These are phyloP conservation scores for Gobiocypris rarus DNA, from an alignment of 2,113 vertebrate genomes.

Conservation along the genomic window DNA sequence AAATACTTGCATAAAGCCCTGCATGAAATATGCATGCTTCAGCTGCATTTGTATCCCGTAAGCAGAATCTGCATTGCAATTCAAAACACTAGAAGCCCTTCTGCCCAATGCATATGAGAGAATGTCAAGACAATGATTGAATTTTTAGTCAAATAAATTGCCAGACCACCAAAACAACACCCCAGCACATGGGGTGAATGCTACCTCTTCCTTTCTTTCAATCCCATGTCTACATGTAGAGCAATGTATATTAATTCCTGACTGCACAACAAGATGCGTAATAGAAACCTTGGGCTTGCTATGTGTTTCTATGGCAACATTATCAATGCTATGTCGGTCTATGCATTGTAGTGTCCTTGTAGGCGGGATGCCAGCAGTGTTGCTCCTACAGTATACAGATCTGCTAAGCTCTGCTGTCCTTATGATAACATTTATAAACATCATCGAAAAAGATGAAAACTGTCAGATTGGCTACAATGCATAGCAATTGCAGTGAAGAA, in stretches of 20 bases:
- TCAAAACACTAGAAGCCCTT: not conserved
- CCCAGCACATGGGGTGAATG: not conserved
- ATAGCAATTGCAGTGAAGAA: not conserved
- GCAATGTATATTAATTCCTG: constrained; percentile 76
- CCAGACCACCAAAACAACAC: not conserved
- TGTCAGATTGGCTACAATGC: no score
- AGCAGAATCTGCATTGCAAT: not conserved
- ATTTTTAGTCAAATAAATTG: not conserved
- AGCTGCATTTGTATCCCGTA: constrained; percentile 12
- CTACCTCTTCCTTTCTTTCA: not conserved
- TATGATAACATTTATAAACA: constrained; percentile 4
- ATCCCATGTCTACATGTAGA: not conserved
- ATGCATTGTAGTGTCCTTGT: constrained; percentile 64
- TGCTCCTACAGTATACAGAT: not conserved
- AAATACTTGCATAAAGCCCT: not conserved
- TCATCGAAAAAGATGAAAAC: not conserved
- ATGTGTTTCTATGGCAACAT: constrained; percentile 80
- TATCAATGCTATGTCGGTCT: constrained; percentile 65
- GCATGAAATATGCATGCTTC: constrained; percentile 9
- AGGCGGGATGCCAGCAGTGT: constrained; percentile 51
- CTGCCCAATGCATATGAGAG: not conserved
- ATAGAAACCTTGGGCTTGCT: constrained; percentile 50
- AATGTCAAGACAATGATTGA: not conserved
- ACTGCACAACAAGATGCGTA: constrained; percentile 11
- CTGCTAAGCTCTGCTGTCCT: constrained; percentile 4